These are phyloP conservation scores for Myanophis thanlyinensis DNA, from an alignment of 2,113 vertebrate genomes.

Conservation along the genomic window DNA sequence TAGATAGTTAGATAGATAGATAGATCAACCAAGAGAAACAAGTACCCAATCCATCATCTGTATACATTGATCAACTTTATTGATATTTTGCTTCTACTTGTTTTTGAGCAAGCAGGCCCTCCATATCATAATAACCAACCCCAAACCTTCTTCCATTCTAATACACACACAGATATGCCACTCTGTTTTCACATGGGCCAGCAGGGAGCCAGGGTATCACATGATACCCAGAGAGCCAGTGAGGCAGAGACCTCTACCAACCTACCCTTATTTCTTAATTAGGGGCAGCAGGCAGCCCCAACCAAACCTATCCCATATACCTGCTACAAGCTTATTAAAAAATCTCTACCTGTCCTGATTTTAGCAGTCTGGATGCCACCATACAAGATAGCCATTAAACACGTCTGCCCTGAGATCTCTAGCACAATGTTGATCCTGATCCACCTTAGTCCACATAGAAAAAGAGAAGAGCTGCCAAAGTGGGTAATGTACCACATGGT, in stretches of 20 bases:
- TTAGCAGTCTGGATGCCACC: neutral
- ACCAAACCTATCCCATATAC: neutral
- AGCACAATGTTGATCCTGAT: neutral
- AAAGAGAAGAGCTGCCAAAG: neutral
- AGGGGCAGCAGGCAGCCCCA: neutral
- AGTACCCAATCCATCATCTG: neutral
- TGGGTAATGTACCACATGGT: neutral
- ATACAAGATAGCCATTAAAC: neutral
- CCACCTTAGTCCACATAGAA: neutral
- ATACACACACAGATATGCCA: neutral
- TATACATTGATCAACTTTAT: neutral
- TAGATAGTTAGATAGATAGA: too few relatives aligned
- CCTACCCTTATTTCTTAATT: neutral
- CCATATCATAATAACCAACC: neutral
- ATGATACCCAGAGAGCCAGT: neutral
- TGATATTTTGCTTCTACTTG: neutral
- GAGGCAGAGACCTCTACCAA: neutral
- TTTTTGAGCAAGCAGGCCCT: neutral
- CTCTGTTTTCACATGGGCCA: neutral
- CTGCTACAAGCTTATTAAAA: neutral
- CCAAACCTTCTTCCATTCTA: neutral
- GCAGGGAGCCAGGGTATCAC: neutral
- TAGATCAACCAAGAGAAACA: neutral
- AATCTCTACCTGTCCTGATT: neutral
- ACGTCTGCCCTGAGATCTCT: neutral